Percentiles rank a stretch among this genome's conserved stretches.
Conservation (phyloP, 2,797 vertebrate genomes). For the Ctenopoma multispine region DNA sequence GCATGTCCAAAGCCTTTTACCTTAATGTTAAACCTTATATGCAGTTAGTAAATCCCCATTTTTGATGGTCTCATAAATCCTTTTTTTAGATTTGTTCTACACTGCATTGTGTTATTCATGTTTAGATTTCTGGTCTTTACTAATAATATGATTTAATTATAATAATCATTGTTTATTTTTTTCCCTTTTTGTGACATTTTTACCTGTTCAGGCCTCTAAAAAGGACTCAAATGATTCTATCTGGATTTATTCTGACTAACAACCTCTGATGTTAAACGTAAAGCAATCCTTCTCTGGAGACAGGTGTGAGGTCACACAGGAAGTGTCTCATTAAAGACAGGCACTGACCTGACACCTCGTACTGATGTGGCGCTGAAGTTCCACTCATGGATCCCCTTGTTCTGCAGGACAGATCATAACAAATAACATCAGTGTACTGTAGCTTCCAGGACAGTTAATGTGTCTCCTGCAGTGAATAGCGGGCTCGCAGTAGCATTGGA, state of each 20-base stretch:
- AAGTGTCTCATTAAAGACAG: background rate
- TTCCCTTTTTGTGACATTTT: too few relatives aligned
- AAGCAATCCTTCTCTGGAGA: background rate
- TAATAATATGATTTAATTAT: too few relatives aligned
- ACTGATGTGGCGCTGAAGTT: slow-evolving; percentile 93
- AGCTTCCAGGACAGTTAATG: background rate
- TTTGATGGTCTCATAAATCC: background rate
- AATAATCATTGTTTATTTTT: too few relatives aligned
- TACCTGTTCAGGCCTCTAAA: background rate
- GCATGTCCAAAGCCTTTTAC: background rate
- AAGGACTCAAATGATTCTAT: background rate
- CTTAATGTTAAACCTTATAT: background rate
- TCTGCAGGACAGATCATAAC: slow-evolving; percentile 64
- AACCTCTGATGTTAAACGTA: background rate
- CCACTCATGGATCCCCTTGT: slow-evolving; percentile 98
- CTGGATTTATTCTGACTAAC: background rate
- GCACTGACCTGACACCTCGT: slow-evolving; percentile 89
- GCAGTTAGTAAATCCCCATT: background rate
- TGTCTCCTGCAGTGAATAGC: background rate
- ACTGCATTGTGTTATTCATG: too few relatives aligned
- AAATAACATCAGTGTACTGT: slow-evolving; percentile 19
- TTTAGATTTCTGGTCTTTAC: background rate
- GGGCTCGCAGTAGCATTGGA: background rate
- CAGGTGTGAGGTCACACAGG: slow-evolving; percentile 14
- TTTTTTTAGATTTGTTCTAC: too few relatives aligned